Evolutionary conservation across 1,140 invertebrate genomes (phyloP).

Genomic region (Drosophila lini): DNA sequence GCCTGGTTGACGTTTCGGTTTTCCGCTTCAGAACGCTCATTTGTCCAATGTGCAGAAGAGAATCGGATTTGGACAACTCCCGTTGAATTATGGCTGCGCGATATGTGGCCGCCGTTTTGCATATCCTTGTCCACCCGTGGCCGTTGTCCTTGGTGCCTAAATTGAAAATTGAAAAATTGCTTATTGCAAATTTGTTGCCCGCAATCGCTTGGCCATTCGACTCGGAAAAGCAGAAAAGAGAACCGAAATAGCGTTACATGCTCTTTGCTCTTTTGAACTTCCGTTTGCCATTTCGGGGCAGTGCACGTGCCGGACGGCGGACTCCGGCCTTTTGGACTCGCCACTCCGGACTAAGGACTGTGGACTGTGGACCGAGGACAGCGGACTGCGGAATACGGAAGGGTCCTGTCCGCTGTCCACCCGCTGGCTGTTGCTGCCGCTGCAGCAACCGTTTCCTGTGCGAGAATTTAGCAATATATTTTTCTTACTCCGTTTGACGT

Average conservation of each 20-base stretch:
- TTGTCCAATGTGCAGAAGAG: conserved; percentile 35
- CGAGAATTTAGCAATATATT: conserved; percentile 77
- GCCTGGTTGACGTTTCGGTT: conserved; percentile 2
- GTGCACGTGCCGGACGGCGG: conserved; percentile 69
- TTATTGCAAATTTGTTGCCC: conserved; percentile 80
- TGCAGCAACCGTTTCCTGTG: conserved; percentile 60
- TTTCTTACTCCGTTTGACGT: conserved; percentile 74
- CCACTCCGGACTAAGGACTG: conserved; percentile 31
- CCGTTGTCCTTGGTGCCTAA: conserved; percentile 63
- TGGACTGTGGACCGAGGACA: neutral
- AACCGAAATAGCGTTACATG: conserved; percentile 63
- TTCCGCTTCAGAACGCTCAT: conserved; percentile 13
- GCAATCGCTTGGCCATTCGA: conserved; percentile 72
- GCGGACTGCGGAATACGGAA: conserved; percentile 14
- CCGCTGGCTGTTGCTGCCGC: conserved; percentile 36
- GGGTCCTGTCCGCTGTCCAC: conserved; percentile 39
- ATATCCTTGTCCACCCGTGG: conserved; percentile 53
- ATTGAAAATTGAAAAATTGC: conserved; percentile 83
- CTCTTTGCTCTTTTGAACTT: conserved; percentile 78
- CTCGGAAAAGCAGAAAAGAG: conserved; percentile 12
- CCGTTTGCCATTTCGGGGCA: conserved; percentile 69
- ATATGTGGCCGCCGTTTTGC: conserved; percentile 62
- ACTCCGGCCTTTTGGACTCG: conserved; percentile 14
- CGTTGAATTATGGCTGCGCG: conserved; percentile 49
- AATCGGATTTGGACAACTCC: conserved; percentile 32